Percentiles rank a stretch among this genome's conserved stretches.
These are phyloP conservation scores for Rhinogobio ventralis DNA, from an alignment of 2,797 vertebrate genomes.

Conservation along the genomic window DNA sequence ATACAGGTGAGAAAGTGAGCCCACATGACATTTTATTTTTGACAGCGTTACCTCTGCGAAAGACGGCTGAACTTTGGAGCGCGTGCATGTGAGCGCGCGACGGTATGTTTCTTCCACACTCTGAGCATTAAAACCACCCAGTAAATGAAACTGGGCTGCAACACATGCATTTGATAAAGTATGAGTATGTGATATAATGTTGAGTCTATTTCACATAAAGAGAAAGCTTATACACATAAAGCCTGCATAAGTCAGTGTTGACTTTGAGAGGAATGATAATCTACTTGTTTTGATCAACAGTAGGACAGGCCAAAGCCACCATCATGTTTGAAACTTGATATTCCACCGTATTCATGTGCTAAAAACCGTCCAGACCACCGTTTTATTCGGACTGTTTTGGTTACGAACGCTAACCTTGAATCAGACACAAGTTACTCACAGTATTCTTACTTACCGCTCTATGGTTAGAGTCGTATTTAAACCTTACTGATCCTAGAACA, in stretches of 20 bases:
- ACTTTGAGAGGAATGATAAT: conserved; percentile 46
- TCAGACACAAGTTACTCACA: conserved; percentile 67
- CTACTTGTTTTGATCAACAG: conserved; percentile 56
- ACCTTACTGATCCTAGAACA: conserved; percentile 84
- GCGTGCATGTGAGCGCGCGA: conserved; percentile 17
- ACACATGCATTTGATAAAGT: not conserved
- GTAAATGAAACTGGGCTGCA: not conserved
- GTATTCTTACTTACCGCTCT: conserved; percentile 76
- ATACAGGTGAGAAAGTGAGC: not conserved
- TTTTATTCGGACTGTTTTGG: conserved; percentile 10
- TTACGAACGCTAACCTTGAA: conserved; percentile 51
- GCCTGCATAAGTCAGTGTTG: not conserved
- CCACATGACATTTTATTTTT: not conserved
- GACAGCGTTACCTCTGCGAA: conserved; percentile 1
- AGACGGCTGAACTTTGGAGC: conserved; percentile 36
- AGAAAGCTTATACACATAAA: not conserved
- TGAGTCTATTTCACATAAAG: not conserved
- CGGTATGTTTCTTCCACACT: conserved; percentile 9
- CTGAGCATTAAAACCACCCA: not conserved
- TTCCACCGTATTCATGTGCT: conserved; percentile 31
- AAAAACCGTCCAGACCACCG: not conserved
- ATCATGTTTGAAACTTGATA: conserved; percentile 57
- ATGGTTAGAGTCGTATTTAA: conserved; percentile 61
- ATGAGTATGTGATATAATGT: not conserved
- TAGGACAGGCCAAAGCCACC: conserved; percentile 55